Base-by-base conservation (phyloP, 1,140 invertebrate genomes). In the Cyclina sinensis region DNA sequence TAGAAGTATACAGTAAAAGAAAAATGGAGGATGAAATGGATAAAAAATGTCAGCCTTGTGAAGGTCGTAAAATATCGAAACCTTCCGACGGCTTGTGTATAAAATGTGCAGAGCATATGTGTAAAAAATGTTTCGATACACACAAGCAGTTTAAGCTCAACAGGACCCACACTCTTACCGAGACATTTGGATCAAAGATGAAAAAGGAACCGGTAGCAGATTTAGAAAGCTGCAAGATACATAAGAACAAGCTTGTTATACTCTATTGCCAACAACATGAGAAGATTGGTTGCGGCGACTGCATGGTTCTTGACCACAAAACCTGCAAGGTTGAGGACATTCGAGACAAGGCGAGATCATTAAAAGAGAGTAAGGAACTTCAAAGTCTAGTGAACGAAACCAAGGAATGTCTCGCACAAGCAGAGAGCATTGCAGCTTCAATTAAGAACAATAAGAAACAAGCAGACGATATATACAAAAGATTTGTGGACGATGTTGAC, bases 281-380 rank as follows among this genome's bases (percentile, higher is more conserved):
- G 35, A 30, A 70, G 4, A 32, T 70, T 37, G 65, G 65, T 70
- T 70, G 65, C 65, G 65, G 65, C 1, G 65, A 70, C 32, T 70
- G 65, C n/a, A 70, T 70, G 65, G 37, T 70, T 37, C 30, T 70
- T 18, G 65, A 27, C 1, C 65, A 70, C 27, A 70, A 70, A 37
- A 37, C 7, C 11, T 37, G 65, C 27, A 37, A 35, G n/a, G 62
- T 30, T 9, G 30, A 65, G 32, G 2, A 27, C 5, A 30, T 30
- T 32, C 24, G 30, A 30, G 4, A 30, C 30, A 65, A 30, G 12
- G 62, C 24, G 1, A 65, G 4, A 57, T 11, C 51, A 14, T 43
- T 43, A 4, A 43, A 43, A 14, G 43, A 43, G 5, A 43, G 43
- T 43, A 4, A 14, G 14, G 43, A 43, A 43, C 14, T 43, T 14